A percentile compares a stretch with the other conserved stretches of the same genome.
Conservation (phyloP, 1,140 invertebrate genomes). For the Dermatophagoides farinae region DNA sequence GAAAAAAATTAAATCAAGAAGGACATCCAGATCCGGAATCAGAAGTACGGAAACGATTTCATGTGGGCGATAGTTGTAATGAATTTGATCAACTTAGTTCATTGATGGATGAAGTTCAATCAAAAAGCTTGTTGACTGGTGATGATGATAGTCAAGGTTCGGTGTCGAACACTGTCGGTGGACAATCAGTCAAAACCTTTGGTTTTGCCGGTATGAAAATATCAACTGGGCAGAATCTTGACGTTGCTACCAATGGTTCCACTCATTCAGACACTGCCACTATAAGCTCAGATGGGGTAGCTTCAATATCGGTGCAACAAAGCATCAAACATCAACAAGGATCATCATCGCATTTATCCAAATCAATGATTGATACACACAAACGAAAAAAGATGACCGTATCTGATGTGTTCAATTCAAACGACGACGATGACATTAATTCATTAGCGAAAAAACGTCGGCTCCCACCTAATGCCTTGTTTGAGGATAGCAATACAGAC, state of each 20-base stretch:
- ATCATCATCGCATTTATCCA: not conserved
- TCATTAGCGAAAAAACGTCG: constrained; percentile 45
- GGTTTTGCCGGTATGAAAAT: constrained; percentile 12
- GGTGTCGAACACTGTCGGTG: not conserved
- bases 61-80: not conserved
- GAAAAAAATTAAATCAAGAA: constrained; percentile 55
- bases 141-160: constrained; percentile 9
- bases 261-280: not conserved
- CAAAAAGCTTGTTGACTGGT: not conserved
- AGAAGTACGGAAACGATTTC: constrained; percentile 40
- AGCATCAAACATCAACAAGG: not conserved
- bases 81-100: not conserved
- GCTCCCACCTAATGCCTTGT: constrained; percentile 39
- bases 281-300: not conserved
- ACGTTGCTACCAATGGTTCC: not conserved
- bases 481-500: constrained; percentile 28
- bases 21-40: constrained; percentile 55
- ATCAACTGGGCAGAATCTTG: not conserved
- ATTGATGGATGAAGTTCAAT: constrained; percentile 7
- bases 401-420: constrained; percentile 72
- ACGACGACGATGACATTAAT: constrained; percentile 54
- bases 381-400: constrained; percentile 55
- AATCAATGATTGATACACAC: not conserved
- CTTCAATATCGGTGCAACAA: not conserved
- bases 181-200: constrained; percentile 13